Conservation (phyloP, 2,888 invertebrate genomes). For the Trimorus sp. region DNA sequence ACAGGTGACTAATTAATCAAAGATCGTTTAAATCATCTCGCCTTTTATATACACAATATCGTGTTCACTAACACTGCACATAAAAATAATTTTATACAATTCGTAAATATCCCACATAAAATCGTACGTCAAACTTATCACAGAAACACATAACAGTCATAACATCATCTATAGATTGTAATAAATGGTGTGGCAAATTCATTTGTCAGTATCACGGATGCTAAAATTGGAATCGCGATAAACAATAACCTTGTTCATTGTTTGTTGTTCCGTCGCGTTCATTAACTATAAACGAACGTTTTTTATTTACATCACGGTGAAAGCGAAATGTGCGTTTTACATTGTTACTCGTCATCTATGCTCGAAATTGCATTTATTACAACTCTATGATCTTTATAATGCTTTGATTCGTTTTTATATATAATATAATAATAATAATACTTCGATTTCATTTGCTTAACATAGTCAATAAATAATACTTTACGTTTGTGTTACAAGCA, state of each 20-base stretch:
- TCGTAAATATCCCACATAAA: constrained; percentile 28
- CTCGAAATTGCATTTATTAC: too few species aligned
- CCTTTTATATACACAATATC: constrained; percentile 20
- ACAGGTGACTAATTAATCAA: constrained; percentile 1
- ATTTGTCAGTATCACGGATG: too few species aligned
- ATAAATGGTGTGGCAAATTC: constrained; percentile 1
- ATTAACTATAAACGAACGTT: too few species aligned
- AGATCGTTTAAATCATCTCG: not conserved
- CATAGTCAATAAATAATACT: constrained; percentile 1
- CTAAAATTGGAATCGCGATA: too few species aligned
- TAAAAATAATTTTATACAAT: constrained; percentile 34
- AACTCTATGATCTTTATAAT: too few species aligned
- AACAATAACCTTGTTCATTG: too few species aligned
- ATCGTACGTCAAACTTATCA: constrained; percentile 26
- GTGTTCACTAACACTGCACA: constrained; percentile 19
- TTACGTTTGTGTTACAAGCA: not conserved
- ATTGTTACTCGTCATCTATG: too few species aligned
- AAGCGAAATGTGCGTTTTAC: too few species aligned
- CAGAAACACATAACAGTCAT: constrained; percentile 16
- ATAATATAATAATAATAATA: too few species aligned
- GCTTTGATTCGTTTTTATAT: too few species aligned
- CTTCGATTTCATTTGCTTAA: not conserved
- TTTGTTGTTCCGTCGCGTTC: too few species aligned
- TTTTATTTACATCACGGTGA: too few species aligned
- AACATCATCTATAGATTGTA: constrained; percentile 12